Evolutionary conservation across 2,888 invertebrate species (phyloP).

Genomic region (Epinotia bilunana): DNA sequence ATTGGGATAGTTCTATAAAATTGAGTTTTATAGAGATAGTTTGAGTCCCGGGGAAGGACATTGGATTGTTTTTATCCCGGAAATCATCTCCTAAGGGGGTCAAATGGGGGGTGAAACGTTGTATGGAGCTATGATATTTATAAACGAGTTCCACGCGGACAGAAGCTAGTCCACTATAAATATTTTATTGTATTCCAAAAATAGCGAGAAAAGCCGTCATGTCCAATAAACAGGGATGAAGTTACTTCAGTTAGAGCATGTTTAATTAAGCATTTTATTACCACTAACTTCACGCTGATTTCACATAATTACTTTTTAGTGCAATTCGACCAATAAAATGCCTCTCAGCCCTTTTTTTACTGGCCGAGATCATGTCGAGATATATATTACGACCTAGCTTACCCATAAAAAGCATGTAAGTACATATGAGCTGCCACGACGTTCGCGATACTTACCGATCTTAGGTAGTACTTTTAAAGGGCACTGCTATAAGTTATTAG

Average conservation of each 20-base stretch:
- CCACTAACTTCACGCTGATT: conserved; percentile 18
- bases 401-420: conserved; percentile 3
- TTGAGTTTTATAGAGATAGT: too few species aligned
- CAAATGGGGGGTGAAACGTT: too few species aligned
- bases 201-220: not conserved
- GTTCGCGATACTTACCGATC: not conserved
- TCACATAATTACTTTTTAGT: conserved; percentile 8
- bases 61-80: too few species aligned
- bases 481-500: conserved; percentile 12
- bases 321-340: not conserved
- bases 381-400: conserved; percentile 17
- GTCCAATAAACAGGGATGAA: not conserved
- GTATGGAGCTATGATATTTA: too few species aligned
- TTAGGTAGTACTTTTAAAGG: conserved; percentile 15
- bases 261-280: not conserved
- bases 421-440: not conserved
- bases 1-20: too few species aligned
- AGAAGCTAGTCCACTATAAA: too few species aligned
- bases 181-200: not conserved
- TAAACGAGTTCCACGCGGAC: too few species aligned
- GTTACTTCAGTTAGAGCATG: not conserved
- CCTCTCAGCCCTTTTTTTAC: conserved; percentile 4
- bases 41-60: too few species aligned
- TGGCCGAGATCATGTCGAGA: not conserved
- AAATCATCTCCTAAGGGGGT: too few species aligned